Evolutionary conservation across 2,888 invertebrate species (phyloP).

Genomic region (Lasioglossum morio): DNA sequence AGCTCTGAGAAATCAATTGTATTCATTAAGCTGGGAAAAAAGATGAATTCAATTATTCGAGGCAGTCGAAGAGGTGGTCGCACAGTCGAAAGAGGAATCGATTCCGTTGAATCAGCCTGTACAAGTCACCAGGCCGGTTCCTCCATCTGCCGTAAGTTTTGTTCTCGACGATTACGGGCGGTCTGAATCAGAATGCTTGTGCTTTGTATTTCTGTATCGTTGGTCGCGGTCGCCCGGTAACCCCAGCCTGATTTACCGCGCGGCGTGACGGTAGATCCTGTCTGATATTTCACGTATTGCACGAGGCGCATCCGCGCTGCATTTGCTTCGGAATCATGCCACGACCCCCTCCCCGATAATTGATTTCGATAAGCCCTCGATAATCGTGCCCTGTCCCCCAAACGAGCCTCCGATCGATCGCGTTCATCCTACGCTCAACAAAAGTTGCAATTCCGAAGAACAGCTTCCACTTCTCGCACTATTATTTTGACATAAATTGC

Average conservation of each 20-base stretch:
- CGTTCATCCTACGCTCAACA: conserved; percentile 1
- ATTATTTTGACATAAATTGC: neutral
- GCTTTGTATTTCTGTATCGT: conserved; percentile 74
- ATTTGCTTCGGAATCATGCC: conserved; percentile 67
- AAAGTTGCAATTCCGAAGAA: neutral
- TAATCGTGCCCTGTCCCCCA: conserved; percentile 33
- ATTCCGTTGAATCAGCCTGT: conserved; percentile 36
- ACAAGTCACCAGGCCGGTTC: conserved; percentile 25
- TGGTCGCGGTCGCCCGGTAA: conserved; percentile 70
- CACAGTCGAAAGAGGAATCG: neutral
- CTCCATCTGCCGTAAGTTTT: conserved; percentile 57
- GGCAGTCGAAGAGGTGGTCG: neutral
- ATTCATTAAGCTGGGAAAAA: too few relatives aligned
- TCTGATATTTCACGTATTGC: conserved; percentile 76
- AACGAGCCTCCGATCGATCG: neutral
- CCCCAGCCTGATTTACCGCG: conserved; percentile 74
- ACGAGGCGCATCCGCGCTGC: conserved; percentile 67
- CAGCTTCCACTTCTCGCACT: neutral
- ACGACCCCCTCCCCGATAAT: conserved; percentile 47
- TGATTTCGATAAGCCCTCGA: conserved; percentile 59
- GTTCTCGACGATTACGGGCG: conserved; percentile 69
- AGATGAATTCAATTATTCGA: neutral
- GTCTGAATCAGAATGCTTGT: conserved; percentile 65
- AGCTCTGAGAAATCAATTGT: neutral
- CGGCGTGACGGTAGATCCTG: conserved; percentile 73